Conservation (phyloP, 1,140 invertebrate genomes). For the Macrocentrus cingulum region DNA sequence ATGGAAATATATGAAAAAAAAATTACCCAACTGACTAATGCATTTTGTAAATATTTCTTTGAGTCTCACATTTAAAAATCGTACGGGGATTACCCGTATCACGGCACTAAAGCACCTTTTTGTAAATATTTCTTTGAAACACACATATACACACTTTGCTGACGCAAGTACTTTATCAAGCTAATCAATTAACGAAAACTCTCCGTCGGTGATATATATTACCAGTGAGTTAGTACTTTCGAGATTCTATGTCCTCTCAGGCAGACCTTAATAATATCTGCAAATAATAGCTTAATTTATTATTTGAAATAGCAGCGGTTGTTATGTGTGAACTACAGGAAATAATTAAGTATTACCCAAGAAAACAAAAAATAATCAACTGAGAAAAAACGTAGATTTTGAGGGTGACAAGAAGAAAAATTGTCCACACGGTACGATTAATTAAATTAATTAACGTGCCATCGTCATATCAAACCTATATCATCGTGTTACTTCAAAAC, state of each 20-base stretch:
- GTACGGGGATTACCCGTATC: background rate
- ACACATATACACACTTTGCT: no score
- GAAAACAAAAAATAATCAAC: background rate
- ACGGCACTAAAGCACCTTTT: constrained; percentile 19
- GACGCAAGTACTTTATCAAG: no score
- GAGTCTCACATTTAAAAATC: constrained; percentile 19
- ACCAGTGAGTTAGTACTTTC: background rate
- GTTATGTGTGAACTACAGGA: background rate
- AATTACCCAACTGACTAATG: constrained; percentile 42
- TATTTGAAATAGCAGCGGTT: background rate
- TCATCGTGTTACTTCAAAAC: constrained; percentile 54
- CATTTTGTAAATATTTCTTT: constrained; percentile 51
- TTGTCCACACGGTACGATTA: constrained; percentile 21
- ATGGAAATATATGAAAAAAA: constrained; percentile 7
- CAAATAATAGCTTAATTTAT: constrained; percentile 6
- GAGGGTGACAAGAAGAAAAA: constrained; percentile 20
- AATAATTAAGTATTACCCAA: background rate
- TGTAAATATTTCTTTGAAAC: no score
- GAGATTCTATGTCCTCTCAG: background rate
- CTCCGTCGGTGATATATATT: constrained; percentile 3
- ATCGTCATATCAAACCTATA: constrained; percentile 59
- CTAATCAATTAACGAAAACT: constrained; percentile 16
- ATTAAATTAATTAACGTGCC: constrained; percentile 41
- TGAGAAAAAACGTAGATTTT: constrained; percentile 16
- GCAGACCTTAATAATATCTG: no score